A percentile compares a stretch with the other conserved stretches of the same genome.
These are phyloP conservation scores for Elysia crispata DNA, from an alignment of 2,888 invertebrate species.

Conservation along the genomic window DNA sequence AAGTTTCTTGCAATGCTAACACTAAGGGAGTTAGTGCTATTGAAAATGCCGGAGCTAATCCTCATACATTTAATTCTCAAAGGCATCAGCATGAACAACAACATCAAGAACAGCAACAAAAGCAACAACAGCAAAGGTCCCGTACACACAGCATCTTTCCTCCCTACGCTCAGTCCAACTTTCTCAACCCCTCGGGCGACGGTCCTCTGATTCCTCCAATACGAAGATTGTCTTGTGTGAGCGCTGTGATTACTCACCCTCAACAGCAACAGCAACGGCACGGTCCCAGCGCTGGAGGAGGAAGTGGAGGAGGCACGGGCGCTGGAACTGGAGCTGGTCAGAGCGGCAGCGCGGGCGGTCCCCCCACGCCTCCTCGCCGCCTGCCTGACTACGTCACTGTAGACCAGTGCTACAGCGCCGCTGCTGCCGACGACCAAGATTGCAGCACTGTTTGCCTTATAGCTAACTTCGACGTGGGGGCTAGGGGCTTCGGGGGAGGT, in stretches of 20 bases:
- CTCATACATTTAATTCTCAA: no score
- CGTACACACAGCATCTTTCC: background rate
- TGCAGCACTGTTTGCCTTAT: conserved; percentile 40
- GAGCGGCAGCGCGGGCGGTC: background rate
- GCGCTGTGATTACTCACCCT: background rate
- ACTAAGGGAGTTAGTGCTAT: background rate
- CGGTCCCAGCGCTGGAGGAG: background rate
- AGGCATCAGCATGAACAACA: no score
- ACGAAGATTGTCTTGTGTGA: no score
- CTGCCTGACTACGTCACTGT: conserved; percentile 47
- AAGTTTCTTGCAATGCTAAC: background rate
- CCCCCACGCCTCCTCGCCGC: conserved; percentile 1
- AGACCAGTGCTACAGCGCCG: conserved; percentile 45
- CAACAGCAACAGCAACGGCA: background rate
- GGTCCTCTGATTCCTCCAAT: no score
- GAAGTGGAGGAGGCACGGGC: background rate
- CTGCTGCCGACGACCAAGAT: conserved; percentile 37
- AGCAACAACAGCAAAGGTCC: no score
- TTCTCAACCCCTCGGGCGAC: no score
- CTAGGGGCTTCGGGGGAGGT: no score
- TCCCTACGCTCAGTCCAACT: no score
- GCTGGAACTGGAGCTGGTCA: background rate
- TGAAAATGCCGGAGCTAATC: no score
- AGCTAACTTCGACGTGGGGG: conserved; percentile 37
- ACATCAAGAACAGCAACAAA: no score